Conservation (phyloP, 2,797 vertebrate species). For the Margarornis squamiger region DNA sequence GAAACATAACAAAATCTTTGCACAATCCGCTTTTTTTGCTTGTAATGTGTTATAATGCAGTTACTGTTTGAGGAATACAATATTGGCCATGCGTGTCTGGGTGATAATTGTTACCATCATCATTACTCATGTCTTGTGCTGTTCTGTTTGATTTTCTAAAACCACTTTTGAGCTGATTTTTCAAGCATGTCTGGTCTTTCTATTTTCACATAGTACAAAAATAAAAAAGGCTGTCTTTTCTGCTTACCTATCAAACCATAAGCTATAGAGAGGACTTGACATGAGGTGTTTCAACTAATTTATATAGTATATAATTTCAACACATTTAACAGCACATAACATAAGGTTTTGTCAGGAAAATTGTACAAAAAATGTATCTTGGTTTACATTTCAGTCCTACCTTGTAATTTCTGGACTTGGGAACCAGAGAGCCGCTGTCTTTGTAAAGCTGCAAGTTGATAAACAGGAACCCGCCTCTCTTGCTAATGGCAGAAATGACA, state of each 20-base stretch:
- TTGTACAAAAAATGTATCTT: not conserved
- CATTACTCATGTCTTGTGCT: not conserved
- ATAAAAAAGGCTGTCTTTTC: slow-evolving; percentile 3
- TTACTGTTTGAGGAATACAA: not conserved
- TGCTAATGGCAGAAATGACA: not conserved
- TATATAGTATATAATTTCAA: not conserved
- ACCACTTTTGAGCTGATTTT: not conserved
- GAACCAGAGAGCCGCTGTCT: not conserved
- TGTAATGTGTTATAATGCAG: not conserved
- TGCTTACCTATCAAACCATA: not conserved
- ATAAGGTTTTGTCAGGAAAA: slow-evolving; percentile 14
- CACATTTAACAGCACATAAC: not conserved
- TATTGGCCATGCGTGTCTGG: not conserved
- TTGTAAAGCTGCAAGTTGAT: not conserved
- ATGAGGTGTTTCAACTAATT: slow-evolving; percentile 19
- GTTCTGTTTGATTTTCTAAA: not conserved
- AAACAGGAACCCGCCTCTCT: not conserved
- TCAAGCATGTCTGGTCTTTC: not conserved
- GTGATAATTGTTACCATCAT: not conserved
- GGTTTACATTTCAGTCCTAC: not conserved
- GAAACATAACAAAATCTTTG: not conserved
- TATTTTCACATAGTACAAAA: not conserved
- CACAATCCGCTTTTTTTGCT: not conserved
- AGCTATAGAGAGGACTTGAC: not conserved
- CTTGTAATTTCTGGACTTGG: slow-evolving; percentile 9